These are phyloP conservation scores for Tichodroma muraria DNA, from an alignment of 2,113 vertebrate genomes.

Conservation along the genomic window DNA sequence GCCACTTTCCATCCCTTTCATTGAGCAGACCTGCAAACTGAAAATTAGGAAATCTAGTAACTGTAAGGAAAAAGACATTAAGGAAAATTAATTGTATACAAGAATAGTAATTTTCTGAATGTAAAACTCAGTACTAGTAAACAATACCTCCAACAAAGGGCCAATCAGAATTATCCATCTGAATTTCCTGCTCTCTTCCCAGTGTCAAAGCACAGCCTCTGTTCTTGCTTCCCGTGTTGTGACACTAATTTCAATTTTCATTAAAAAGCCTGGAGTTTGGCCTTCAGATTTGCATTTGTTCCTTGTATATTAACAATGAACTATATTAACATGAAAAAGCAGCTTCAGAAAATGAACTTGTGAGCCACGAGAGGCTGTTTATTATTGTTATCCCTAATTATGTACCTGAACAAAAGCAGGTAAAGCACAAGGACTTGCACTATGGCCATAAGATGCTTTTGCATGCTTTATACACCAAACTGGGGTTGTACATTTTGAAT, in stretches of 20 bases:
- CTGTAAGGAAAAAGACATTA: neutral
- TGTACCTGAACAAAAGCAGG: neutral
- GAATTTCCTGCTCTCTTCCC: neutral
- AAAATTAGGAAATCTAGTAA: neutral
- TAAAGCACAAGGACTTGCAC: neutral
- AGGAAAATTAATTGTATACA: neutral
- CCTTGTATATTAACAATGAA: neutral
- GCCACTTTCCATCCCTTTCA: neutral
- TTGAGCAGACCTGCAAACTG: neutral
- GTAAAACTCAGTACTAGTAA: neutral
- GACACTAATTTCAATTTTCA: neutral
- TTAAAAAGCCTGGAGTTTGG: neutral
- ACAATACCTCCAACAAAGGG: neutral
- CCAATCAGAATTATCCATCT: neutral
- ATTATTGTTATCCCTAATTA: neutral
- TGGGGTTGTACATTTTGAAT: neutral
- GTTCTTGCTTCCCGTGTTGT: neutral
- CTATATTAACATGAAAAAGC: neutral
- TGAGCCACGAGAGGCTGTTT: neutral
- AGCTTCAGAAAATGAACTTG: neutral
- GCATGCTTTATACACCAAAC: neutral
- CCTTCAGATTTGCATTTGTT: neutral
- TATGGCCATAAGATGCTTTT: accelerated
- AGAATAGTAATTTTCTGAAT: neutral
- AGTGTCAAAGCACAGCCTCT: neutral